phyloP scores from a whole-genome alignment of 2,113 vertebrate species.

The Podocnemis expansa region DNA sequence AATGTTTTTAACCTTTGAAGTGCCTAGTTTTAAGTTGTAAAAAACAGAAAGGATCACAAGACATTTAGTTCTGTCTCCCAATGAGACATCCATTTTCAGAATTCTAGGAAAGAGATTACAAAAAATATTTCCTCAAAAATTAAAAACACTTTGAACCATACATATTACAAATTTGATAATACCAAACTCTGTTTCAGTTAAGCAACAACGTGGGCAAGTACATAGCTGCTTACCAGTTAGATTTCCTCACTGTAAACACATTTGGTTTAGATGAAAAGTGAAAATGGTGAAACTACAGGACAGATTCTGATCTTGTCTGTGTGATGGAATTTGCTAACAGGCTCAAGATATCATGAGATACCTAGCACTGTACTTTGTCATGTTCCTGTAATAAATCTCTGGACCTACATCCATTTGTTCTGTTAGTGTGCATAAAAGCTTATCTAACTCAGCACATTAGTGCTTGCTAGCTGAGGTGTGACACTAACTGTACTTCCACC shows the following conservation, averaged over 20 bases:
- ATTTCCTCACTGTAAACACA: neutral
- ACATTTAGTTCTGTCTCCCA: neutral
- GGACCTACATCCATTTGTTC: neutral
- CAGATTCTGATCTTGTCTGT: neutral
- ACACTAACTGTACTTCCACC: too few relatives aligned
- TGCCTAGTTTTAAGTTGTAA: neutral
- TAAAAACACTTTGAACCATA: neutral
- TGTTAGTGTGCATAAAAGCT: neutral
- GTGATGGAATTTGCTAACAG: neutral
- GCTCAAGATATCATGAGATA: neutral
- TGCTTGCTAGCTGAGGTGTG: too few relatives aligned
- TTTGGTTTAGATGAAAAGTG: neutral
- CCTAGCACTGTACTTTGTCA: neutral
- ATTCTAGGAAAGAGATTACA: neutral
- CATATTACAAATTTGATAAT: neutral
- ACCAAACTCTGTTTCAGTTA: neutral
- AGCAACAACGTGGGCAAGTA: neutral
- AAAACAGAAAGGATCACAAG: neutral
- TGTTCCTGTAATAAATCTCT: neutral
- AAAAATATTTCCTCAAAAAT: neutral
- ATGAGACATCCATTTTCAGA: neutral
- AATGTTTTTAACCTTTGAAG: neutral
- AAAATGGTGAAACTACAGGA: neutral
- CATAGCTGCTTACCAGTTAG: neutral
- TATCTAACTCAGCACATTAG: too few relatives aligned